A percentile compares a stretch with the other conserved stretches of the same genome.
phyloP scores from a whole-genome alignment of 2,888 invertebrate species.

The Andricus curvator region DNA sequence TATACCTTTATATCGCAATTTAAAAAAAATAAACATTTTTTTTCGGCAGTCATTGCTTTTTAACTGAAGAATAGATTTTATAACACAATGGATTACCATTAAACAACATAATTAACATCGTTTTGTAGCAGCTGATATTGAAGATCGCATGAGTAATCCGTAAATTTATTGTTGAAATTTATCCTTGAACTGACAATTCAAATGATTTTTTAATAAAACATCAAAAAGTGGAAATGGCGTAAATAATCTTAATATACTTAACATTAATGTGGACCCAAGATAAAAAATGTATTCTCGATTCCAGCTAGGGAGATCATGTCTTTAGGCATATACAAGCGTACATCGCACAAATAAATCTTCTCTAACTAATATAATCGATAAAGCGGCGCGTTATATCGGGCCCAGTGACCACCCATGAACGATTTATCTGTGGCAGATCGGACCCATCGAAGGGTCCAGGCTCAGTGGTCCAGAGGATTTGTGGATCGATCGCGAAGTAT shows the following conservation, averaged over 20 bases:
- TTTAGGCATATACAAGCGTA: constrained; percentile 28
- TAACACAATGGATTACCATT: no score
- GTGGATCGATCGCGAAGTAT: constrained; percentile 60
- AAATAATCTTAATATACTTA: background rate
- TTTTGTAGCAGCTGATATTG: no score
- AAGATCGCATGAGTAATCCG: no score
- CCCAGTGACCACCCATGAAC: constrained; percentile 54
- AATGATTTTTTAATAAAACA: no score
- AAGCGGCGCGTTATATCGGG: constrained; percentile 13
- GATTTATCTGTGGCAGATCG: constrained; percentile 52
- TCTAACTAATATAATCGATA: constrained; percentile 28
- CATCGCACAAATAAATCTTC: constrained; percentile 30
- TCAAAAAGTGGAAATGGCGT: no score
- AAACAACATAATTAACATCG: no score
- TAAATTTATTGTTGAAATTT: no score
- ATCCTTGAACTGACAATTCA: no score
- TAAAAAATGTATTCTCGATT: constrained; percentile 13
- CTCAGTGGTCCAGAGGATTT: constrained; percentile 34
- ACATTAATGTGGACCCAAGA: background rate
- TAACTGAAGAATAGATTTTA: no score
- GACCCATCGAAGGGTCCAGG: constrained; percentile 31
- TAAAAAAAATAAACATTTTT: no score
- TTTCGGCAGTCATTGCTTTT: no score
- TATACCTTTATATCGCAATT: no score
- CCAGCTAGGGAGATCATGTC: constrained; percentile 22